Evolutionary conservation across 2,888 invertebrate genomes (phyloP), one percentile per base, ranked within the genome.

Genomic region (Diachrysia chrysitis): DNA sequence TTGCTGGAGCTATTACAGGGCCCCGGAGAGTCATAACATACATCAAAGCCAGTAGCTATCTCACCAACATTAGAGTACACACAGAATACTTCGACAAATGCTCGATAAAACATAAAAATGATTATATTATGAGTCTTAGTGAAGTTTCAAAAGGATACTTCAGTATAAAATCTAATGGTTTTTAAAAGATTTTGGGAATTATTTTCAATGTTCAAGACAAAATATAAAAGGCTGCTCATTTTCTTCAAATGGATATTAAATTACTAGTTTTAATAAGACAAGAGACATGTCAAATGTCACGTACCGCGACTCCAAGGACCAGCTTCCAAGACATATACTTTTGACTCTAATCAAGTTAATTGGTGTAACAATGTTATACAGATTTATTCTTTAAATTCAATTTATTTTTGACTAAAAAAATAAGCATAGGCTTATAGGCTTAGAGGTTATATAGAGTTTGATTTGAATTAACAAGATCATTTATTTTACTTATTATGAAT

Each of bases 201-300:
- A 4, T 5, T n/a, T n/a, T 14, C 0, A 46, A 71, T 61, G 37
- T 21, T 23, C 17, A 0, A 42, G 58, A 51, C n/a, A 10, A 46
- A 54, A 61, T 17, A 46, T 54, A 76, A 2, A 42, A 55, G 21
- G 51, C n/a, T 2, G 10, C 58, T 54, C 19, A 10, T 48, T 60
- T 54, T 59, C 37, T 64, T 14, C 10, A 23, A 58, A 62, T 59
- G 14, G 58, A 51, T 70, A 29, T 42, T 29, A 35, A 19, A 70
- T 60, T 17, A 42, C 23, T 61, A 58, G 66, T 62, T 76, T 71
- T 65, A 57, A 53, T 71, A 23, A 48, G 14, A 5, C 19, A 42
- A 32, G 46, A 62, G 66, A 59, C 71, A 59, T 42, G 46, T 71
- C 46, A 46, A 19, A 51, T 59, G 53, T 42, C 56, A 72, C 56